Evolutionary conservation across 2,113 vertebrate species (phyloP).

Genomic region (Delphinus delphis): DNA sequence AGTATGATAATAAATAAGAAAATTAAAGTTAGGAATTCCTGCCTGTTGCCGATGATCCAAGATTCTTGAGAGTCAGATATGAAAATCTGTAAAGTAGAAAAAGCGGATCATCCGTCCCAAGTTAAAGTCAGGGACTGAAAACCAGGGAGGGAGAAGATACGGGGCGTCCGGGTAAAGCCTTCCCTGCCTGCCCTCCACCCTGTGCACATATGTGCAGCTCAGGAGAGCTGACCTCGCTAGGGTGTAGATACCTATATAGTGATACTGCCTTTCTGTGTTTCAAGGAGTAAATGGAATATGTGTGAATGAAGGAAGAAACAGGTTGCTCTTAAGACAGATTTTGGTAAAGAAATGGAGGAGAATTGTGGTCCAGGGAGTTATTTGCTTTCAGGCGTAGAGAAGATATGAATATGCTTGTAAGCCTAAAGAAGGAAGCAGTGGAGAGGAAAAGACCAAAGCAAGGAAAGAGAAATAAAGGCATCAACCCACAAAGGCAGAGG

Average conservation of each 20-base stretch:
- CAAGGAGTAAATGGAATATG: neutral
- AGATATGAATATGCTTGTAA: neutral
- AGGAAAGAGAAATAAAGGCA: neutral
- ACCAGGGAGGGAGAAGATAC: neutral
- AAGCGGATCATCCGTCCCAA: neutral
- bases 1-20: neutral
- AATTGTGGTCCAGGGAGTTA: neutral
- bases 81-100: neutral
- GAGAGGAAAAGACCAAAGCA: neutral
- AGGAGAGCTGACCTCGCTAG: neutral
- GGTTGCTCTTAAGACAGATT: neutral
- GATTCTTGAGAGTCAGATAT: neutral
- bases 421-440: neutral
- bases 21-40: neutral
- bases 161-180: too few relatives aligned
- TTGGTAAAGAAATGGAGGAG: neutral
- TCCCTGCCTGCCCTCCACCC: too few relatives aligned
- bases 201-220: rapidly evolving
- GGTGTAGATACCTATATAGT: neutral
- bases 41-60: neutral
- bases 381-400: neutral
- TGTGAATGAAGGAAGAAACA: neutral
- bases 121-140: neutral
- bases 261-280: neutral
- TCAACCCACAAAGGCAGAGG: neutral